Percentiles rank a stretch among this genome's conserved stretches.
Evolutionary conservation across 2,888 invertebrate genomes (phyloP).

Genomic region (Agrochola macilenta): DNA sequence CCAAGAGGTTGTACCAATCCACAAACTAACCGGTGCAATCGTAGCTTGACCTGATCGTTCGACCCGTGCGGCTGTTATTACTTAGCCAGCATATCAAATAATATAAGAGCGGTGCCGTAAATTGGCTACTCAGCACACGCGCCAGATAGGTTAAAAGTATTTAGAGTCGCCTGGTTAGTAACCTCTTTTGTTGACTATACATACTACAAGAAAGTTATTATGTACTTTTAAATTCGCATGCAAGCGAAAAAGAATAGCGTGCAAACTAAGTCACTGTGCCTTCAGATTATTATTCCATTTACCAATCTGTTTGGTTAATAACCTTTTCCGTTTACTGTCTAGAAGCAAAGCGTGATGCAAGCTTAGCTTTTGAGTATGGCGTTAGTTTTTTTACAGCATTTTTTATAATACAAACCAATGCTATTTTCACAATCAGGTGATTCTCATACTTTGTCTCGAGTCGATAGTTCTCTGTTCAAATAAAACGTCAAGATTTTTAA

Average conservation of each 20-base stretch:
- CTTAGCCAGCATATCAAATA: no score
- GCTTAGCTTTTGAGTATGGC: slow-evolving; percentile 76
- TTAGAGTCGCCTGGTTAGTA: background rate
- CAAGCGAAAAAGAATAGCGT: slow-evolving; percentile 66
- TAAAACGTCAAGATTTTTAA: slow-evolving; percentile 69
- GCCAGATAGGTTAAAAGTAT: no score
- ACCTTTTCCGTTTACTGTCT: slow-evolving; percentile 70
- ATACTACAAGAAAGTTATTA: slow-evolving; percentile 20
- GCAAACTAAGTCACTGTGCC: slow-evolving; percentile 66
- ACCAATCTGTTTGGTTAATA: slow-evolving; percentile 70
- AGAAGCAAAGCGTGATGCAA: slow-evolving; percentile 83
- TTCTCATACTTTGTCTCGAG: slow-evolving; percentile 99
- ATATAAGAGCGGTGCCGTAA: no score
- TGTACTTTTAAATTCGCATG: slow-evolving; percentile 55
- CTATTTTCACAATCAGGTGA: slow-evolving; percentile 99
- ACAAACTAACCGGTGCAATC: no score
- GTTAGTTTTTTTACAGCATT: slow-evolving; percentile 76
- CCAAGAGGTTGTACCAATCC: no score
- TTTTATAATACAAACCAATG: slow-evolving; percentile 94
- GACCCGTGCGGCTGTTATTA: no score
- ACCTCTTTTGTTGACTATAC: slow-evolving; percentile 30
- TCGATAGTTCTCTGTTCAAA: slow-evolving; percentile 97
- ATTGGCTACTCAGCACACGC: no score
- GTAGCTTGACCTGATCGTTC: no score
- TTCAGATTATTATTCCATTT: slow-evolving; percentile 67